Evolutionary conservation across 2,888 invertebrate species (phyloP).

Genomic region (Ditula angustiorana): DNA sequence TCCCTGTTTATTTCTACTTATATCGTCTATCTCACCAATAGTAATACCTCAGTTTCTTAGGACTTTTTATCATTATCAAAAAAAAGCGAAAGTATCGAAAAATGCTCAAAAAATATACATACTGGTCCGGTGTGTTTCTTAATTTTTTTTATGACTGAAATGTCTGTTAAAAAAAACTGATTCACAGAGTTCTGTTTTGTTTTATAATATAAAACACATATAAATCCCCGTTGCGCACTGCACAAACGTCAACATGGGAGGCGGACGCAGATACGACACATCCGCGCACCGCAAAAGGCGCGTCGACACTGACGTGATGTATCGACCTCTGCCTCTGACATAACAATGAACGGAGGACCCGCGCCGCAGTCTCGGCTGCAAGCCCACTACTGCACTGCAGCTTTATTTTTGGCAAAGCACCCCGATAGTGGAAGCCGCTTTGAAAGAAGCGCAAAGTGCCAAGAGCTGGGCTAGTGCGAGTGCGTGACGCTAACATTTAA

Average conservation of each 20-base stretch:
- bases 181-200: slow-evolving; percentile 54
- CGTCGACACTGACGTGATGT: slow-evolving; percentile 67
- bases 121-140: slow-evolving; percentile 25
- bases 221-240: slow-evolving; percentile 23
- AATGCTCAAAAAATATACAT: slow-evolving; percentile 27
- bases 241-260: slow-evolving; percentile 35
- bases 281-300: slow-evolving; percentile 65
- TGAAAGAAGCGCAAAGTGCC: slow-evolving; percentile 44
- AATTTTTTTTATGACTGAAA: slow-evolving; percentile 21
- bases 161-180: slow-evolving; percentile 48
- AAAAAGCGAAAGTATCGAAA: not conserved
- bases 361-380: slow-evolving; percentile 78
- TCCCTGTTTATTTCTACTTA: not conserved
- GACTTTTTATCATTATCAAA: not conserved
- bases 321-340: slow-evolving; percentile 65
- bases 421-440: slow-evolving; percentile 53
- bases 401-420: slow-evolving; percentile 82
- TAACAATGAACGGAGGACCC: slow-evolving; percentile 71
- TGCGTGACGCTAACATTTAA: slow-evolving; percentile 53
- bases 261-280: slow-evolving; percentile 46
- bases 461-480: slow-evolving; percentile 48
- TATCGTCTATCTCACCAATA: no score
- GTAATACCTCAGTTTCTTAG: not conserved
- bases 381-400: slow-evolving; percentile 82
- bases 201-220: slow-evolving; percentile 20